Conservation (phyloP, 1,140 invertebrate genomes). For the Polypedilum vanderplanki region DNA sequence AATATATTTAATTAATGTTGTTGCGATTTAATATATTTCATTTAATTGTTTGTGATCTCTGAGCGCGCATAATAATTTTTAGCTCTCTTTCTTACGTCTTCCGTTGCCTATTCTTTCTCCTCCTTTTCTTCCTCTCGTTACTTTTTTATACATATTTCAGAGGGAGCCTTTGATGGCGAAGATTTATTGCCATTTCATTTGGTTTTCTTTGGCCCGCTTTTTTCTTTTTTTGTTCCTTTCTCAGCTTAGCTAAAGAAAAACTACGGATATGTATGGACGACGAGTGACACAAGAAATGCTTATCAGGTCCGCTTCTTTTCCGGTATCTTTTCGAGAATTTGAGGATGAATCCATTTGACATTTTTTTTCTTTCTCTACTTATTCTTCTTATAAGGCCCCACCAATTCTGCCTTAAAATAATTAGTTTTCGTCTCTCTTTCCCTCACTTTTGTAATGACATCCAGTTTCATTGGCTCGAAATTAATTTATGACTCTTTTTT, state of each 20-base stretch:
- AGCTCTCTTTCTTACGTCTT: background rate
- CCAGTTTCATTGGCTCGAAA: no score
- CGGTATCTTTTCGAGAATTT: background rate
- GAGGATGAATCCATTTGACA: background rate
- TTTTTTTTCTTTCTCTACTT: background rate
- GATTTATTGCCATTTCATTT: slow-evolving; percentile 13
- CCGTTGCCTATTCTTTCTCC: background rate
- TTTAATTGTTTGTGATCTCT: slow-evolving; percentile 18
- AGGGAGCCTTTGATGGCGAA: background rate
- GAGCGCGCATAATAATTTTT: slow-evolving; percentile 16
- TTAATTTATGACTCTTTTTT: no score
- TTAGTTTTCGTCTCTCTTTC: background rate
- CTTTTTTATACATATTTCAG: background rate
- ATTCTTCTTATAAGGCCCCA: no score
- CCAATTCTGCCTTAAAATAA: background rate
- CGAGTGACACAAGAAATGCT: slow-evolving; percentile 11
- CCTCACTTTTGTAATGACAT: no score
- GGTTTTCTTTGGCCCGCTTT: background rate
- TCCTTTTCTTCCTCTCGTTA: background rate
- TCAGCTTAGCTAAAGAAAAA: background rate
- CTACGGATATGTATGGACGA: slow-evolving; percentile 9
- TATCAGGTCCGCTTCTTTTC: slow-evolving; percentile 1
- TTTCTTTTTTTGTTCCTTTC: slow-evolving; percentile 5
- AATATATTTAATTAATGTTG: slow-evolving; percentile 20
- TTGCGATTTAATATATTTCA: slow-evolving; percentile 19